These are phyloP conservation scores for Takifugu rubripes DNA, from an alignment of 2,797 vertebrate genomes.

Conservation along the genomic window DNA sequence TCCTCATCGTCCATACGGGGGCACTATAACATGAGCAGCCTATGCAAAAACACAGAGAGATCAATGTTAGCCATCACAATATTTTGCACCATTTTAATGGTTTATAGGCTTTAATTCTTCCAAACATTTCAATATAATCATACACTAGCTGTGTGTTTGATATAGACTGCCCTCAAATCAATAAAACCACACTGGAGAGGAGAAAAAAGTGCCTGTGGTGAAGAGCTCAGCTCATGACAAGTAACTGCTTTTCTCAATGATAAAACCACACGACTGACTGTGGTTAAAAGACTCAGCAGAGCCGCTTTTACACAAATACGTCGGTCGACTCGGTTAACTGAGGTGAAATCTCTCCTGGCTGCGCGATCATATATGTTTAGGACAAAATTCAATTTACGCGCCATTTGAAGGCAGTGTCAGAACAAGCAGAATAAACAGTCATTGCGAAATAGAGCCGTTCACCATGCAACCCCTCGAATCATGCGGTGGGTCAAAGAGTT, in stretches of 20 bases:
- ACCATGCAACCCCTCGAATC: conserved; percentile 39
- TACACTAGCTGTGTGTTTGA: conserved; percentile 54
- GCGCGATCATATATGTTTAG: conserved; percentile 2
- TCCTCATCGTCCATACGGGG: conserved; percentile 82
- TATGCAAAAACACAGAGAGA: conserved; percentile 29
- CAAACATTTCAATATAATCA: conserved; percentile 44
- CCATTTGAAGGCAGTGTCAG: neutral
- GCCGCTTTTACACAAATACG: conserved; percentile 55
- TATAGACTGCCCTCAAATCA: conserved; percentile 56
- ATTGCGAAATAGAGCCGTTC: conserved; percentile 25
- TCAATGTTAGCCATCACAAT: conserved; percentile 20
- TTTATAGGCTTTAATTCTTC: conserved; percentile 33
- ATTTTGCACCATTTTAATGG: conserved; percentile 35
- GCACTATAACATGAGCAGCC: conserved; percentile 52
- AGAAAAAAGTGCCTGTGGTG: conserved; percentile 48
- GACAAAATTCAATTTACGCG: conserved; percentile 2
- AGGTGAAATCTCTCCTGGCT: conserved; percentile 20
- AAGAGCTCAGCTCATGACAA: conserved; percentile 56
- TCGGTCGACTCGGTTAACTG: conserved; percentile 35
- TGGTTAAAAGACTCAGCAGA: conserved; percentile 39
- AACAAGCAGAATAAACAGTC: conserved; percentile 6
- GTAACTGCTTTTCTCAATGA: conserved; percentile 57
- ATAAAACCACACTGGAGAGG: conserved; percentile 56
- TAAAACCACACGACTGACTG: conserved; percentile 65
- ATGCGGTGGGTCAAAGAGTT: conserved; percentile 59